These are phyloP conservation scores for Zaprionus obscuricornis DNA, from an alignment of 2,888 invertebrate genomes.

Conservation along the genomic window DNA sequence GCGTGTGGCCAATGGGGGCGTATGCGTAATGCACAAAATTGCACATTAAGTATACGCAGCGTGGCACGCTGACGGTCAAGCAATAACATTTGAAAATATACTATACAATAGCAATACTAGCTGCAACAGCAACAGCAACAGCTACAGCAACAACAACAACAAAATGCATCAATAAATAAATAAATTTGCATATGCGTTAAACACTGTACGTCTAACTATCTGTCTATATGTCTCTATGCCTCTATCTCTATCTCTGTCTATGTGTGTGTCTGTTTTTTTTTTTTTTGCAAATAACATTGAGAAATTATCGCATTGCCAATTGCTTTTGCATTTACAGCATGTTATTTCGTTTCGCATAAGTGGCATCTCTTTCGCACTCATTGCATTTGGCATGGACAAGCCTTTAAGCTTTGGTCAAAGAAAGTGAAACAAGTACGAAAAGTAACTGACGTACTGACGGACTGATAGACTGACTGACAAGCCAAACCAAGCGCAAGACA, in stretches of 20 bases:
- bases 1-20: constrained; percentile 33
- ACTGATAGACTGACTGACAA: no score
- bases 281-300: constrained; percentile 50
- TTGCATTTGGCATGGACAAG: not conserved
- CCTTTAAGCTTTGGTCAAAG: constrained; percentile 46
- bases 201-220: no score
- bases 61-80: constrained; percentile 54
- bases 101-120: no score
- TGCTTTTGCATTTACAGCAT: constrained; percentile 40
- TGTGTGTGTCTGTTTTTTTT: no score
- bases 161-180: no score
- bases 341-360: no score
- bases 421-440: constrained; percentile 63
- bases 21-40: constrained; percentile 40
- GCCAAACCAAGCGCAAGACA: constrained; percentile 11
- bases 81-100: constrained; percentile 44
- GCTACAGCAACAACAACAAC: constrained; percentile 19
- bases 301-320: constrained; percentile 35
- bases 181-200: no score
- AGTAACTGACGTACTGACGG: constrained; percentile 9
- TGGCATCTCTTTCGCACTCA: not conserved
- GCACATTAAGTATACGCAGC: constrained; percentile 51
- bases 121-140: constrained; percentile 19
- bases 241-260: not conserved
- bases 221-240: no score